Evolutionary conservation across 2,888 invertebrate species (phyloP).

Genomic region (Lepidochrysops patricia): DNA sequence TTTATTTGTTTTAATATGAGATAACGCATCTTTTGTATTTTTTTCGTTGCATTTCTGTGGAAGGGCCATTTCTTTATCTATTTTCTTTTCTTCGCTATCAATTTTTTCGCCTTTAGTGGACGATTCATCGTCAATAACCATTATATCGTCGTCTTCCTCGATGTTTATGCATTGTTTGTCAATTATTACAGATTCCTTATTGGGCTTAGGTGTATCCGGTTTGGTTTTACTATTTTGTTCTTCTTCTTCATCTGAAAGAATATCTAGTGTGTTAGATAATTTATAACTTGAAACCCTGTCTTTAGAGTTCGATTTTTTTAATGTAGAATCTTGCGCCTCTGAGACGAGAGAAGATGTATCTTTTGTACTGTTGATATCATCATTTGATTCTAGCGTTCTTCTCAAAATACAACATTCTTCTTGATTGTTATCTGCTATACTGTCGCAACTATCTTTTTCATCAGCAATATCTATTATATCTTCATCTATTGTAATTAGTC

Average conservation of each 20-base stretch:
- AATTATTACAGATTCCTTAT: constrained; percentile 20
- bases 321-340: no score
- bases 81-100: constrained; percentile 17
- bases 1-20: constrained; percentile 22
- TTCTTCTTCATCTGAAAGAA: constrained; percentile 60
- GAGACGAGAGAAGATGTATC: no score
- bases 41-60: constrained; percentile 20
- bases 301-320: constrained; percentile 14
- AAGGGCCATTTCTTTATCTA: constrained; percentile 18
- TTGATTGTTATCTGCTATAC: not conserved
- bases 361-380: not conserved
- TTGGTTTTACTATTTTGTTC: constrained; percentile 25
- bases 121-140: constrained; percentile 56
- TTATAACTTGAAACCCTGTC: constrained; percentile 34
- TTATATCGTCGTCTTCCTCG: constrained; percentile 62
- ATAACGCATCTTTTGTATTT: constrained; percentile 22
- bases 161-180: constrained; percentile 48
- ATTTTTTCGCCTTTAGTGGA: constrained; percentile 24
- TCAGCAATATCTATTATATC: constrained; percentile 22
- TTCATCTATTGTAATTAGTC: constrained; percentile 5
- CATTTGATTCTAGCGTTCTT: constrained; percentile 1
- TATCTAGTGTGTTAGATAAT: constrained; percentile 53
- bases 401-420: constrained; percentile 10
- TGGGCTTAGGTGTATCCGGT: constrained; percentile 18
- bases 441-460: constrained; percentile 17